Evolutionary conservation across 2,888 invertebrate species (phyloP).

Genomic region (Hyposoter dolosus): DNA sequence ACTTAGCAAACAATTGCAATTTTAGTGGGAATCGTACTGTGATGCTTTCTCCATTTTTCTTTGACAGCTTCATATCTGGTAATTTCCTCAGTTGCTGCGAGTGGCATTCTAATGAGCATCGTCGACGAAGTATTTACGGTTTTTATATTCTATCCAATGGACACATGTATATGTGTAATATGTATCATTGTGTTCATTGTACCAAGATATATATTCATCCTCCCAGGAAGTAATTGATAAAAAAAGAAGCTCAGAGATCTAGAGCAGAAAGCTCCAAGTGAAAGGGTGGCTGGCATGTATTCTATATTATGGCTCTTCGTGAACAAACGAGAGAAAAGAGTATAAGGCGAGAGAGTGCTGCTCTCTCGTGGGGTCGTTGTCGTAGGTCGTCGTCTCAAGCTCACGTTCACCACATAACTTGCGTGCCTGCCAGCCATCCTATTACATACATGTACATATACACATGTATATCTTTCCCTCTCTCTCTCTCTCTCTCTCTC

Average conservation of each 20-base stretch:
- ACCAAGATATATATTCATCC: slow-evolving; percentile 10
- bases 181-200: neutral
- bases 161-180: neutral
- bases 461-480: neutral
- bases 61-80: neutral
- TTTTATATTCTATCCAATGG: neutral
- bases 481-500: no score
- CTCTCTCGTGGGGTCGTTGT: slow-evolving; percentile 68
- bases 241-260: slow-evolving; percentile 19
- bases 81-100: neutral
- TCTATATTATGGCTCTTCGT: slow-evolving; percentile 52
- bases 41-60: neutral
- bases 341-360: slow-evolving; percentile 22
- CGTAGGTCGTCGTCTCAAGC: slow-evolving; percentile 73
- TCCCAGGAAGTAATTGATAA: slow-evolving; percentile 23
- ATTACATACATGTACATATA: slow-evolving; percentile 12
- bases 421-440: slow-evolving; percentile 64
- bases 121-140: neutral
- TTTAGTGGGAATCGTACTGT: neutral
- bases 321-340: slow-evolving; percentile 39
- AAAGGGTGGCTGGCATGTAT: slow-evolving; percentile 61
- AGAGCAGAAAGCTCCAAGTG: slow-evolving; percentile 53
- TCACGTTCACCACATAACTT: slow-evolving; percentile 78
- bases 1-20: neutral
- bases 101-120: slow-evolving; percentile 5